Evolutionary conservation across 2,113 vertebrate genomes (phyloP), one percentile per base, ranked within the genome.

Genomic region (Macaca fascicularis): DNA sequence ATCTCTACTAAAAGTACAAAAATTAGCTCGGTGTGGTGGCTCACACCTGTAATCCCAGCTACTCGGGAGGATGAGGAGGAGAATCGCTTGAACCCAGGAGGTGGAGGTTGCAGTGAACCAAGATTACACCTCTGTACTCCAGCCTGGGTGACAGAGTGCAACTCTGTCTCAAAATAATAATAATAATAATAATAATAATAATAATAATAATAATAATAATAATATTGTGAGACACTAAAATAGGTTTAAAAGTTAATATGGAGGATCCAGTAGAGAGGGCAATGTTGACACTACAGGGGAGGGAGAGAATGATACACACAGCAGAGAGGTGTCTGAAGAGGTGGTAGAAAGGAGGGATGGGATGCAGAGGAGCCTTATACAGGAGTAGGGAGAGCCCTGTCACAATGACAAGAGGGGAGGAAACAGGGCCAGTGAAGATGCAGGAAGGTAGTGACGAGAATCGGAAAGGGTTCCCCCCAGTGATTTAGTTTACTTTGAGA

Each of bases 401-500:
- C 9, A 0, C 2, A 11, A 76, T 32, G 11, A 23, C 64, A 22
- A 86, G 48, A 94, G 19, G 45, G 40, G 16, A 40, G 30, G 43
- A 70, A 12, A 0, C 4, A 52, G 9, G n/a, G 12, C 38, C 35
- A 59, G 23, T 11, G 13, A 61, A 19, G 45, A 6, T 1, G 6
- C 16, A 3, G 27, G 43, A 79, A 79, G 10, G 6, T 27, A 45
- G 35, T 50, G 23, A 25, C 6, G 14, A 35, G n/a, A 90, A 48
- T 52, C 40, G 20, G 83, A 48, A 91, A 30, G 55, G 52, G 3
- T 35, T 93, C 40, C 59, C 19, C 25, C 3, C 12, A 48, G 38
- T 35, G 43, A 76, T 57, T 69, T 57, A 40, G 75, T 82, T n/a
- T 40, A 75, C 69, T 70, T 59, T 85, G 70, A 90, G 81, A 67